Percentiles rank a stretch among this genome's conserved stretches.
Conservation (phyloP, 2,113 vertebrate genomes). For the Petaurus breviceps region DNA sequence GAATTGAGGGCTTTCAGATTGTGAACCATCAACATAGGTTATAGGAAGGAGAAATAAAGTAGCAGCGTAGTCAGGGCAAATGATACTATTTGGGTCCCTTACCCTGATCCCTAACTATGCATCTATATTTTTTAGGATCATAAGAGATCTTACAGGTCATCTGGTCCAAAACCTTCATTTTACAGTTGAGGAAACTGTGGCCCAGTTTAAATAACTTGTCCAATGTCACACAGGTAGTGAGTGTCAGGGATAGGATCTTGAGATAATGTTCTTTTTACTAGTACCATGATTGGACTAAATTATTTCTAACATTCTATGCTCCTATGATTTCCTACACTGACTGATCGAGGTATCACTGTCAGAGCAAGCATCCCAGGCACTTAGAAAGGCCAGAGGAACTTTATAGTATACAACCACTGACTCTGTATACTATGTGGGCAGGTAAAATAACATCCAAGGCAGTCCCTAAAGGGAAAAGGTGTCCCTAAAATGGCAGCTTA, state of each 20-base stretch:
- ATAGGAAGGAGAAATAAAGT: not conserved
- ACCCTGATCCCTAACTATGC: not conserved
- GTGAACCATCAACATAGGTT: not conserved
- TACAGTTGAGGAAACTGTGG: not conserved
- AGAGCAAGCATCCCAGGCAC: not conserved
- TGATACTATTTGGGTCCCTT: not conserved
- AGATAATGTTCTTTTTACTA: not conserved
- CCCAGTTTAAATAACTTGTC: not conserved
- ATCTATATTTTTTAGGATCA: not conserved
- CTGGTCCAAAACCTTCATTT: not conserved
- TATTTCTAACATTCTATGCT: not conserved
- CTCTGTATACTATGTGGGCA: not conserved
- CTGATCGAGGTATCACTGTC: not conserved
- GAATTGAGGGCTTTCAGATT: not conserved
- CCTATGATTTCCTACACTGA: not conserved
- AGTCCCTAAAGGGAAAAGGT: not conserved
- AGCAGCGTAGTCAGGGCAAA: not conserved
- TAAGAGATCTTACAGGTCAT: not conserved
- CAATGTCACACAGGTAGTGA: not conserved
- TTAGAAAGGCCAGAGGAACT: not conserved
- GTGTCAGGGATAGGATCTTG: not conserved
- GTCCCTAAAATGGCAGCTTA: not conserved
- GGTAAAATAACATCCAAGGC: not conserved
- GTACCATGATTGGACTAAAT: not conserved
- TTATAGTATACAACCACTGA: not conserved